Evolutionary conservation across 2,113 vertebrate species (phyloP), one percentile per base, ranked within the genome.

Genomic region (Alexandromys fortis): DNA sequence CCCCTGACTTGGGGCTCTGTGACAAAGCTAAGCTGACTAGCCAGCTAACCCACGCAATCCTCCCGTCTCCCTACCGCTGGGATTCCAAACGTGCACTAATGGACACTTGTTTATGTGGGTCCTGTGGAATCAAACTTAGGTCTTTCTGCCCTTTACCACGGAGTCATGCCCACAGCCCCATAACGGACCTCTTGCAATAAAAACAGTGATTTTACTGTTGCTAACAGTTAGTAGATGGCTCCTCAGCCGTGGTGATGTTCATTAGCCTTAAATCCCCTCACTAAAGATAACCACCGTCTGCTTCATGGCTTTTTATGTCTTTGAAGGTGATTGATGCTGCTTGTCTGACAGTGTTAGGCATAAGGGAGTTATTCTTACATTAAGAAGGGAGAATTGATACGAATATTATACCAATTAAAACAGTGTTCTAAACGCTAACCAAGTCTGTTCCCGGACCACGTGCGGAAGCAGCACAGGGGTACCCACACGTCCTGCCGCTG

Each of bases 321-420:
- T 68, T 86, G 79, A 89, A 94, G 30, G 35, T 96, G 86, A 82
- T 76, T 75, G 55, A 78, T 49, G 61, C 21, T 90, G 65, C 75
- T 73, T 9, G 17, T 61, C 58, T 92, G 49, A 26, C 52, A 89
- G 14, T 82, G 73, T 75, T 55, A 73, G 83, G 26, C 47, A 1
- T 83, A 61, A 89, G 19, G 81, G 58, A 90, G 28, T 93, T 89
- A 65, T 78, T 89, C 75, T 72, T 77, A 78, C 22, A 38, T 77
- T 78, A 81, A 42, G 38, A 89, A 89, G 68, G 58, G 77, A 92
- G 63, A 90, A 52, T 73, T 47, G 35, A 78, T 78, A 28, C 0
- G 14, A 78, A 45, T 70, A 45, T 38, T 12, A 30, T 68, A 75
- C 22, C 35, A 72, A 38, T 30, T 63, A 89, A 91, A 86, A 86